phyloP scores from a whole-genome alignment of 2,797 vertebrate species.

The Cynopterus sphinx region DNA sequence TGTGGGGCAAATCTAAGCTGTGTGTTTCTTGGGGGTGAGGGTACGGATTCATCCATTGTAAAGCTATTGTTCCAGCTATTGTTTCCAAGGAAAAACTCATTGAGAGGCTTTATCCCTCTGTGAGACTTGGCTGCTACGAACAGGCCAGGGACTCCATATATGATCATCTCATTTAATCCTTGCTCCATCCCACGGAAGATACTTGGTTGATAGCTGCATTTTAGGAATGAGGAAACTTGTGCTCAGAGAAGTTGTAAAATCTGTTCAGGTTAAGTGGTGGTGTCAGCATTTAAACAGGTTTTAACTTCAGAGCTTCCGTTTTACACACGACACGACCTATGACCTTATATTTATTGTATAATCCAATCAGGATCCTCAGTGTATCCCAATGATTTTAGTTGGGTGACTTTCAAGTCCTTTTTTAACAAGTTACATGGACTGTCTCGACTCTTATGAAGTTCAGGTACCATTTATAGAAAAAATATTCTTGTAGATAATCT shows the following conservation, averaged over 20 bases:
- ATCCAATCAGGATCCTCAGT: not conserved
- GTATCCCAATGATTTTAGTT: not conserved
- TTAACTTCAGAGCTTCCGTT: not conserved
- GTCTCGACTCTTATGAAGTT: not conserved
- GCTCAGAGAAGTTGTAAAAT: not conserved
- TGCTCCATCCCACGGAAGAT: accelerated
- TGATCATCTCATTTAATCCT: not conserved
- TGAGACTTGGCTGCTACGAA: not conserved
- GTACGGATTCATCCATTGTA: not conserved
- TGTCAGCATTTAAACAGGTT: not conserved
- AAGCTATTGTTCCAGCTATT: not conserved
- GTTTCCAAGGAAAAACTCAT: not conserved
- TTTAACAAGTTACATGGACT: not conserved
- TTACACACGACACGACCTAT: accelerated
- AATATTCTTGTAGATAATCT: not conserved
- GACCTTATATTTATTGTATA: not conserved
- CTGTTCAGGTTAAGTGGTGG: not conserved
- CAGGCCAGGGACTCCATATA: accelerated
- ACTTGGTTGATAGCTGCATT: not conserved
- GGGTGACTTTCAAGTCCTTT: not conserved
- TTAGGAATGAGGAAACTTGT: not conserved
- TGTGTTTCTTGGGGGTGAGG: not conserved
- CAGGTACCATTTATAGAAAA: not conserved
- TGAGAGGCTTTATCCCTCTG: not conserved
- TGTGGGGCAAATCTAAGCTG: not conserved